A percentile compares a stretch with the other conserved stretches of the same genome.
These are phyloP conservation scores for Azemiops feae DNA, from an alignment of 2,113 vertebrate genomes.

Conservation along the genomic window DNA sequence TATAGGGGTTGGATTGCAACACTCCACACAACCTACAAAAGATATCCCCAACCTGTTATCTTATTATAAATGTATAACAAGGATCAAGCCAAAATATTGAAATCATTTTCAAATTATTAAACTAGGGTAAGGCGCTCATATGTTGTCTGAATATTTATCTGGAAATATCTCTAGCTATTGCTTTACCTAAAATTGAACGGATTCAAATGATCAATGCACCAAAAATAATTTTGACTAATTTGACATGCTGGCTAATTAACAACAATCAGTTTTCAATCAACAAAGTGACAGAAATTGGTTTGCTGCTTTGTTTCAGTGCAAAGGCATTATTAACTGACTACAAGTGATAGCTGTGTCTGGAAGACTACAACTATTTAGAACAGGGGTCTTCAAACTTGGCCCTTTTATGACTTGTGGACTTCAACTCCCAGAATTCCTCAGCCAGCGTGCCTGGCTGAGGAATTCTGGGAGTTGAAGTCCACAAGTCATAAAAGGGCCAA, in stretches of 20 bases:
- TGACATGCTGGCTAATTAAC: slow-evolving; percentile 46
- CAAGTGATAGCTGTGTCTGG: background rate
- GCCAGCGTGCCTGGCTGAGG: too few species aligned
- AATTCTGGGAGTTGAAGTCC: too few species aligned
- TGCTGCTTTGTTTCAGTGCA: background rate
- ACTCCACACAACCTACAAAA: background rate
- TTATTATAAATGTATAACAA: background rate
- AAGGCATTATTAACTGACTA: background rate
- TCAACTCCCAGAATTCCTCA: too few species aligned
- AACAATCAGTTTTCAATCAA: slow-evolving; percentile 24
- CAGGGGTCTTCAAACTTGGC: too few species aligned
- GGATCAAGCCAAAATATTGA: background rate
- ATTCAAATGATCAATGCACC: slow-evolving; percentile 44
- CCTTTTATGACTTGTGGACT: too few species aligned
- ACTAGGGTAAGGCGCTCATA: background rate
- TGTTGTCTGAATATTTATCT: background rate
- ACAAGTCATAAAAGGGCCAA: too few species aligned
- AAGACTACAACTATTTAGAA: background rate
- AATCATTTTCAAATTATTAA: background rate
- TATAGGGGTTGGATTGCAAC: background rate
- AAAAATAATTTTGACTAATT: slow-evolving; percentile 47
- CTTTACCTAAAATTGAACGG: background rate
- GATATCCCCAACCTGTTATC: background rate
- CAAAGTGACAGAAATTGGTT: slow-evolving; percentile 1
- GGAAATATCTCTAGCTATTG: background rate